Conservation (phyloP, 2,888 invertebrate species). For the Deilephila elpenor region DNA sequence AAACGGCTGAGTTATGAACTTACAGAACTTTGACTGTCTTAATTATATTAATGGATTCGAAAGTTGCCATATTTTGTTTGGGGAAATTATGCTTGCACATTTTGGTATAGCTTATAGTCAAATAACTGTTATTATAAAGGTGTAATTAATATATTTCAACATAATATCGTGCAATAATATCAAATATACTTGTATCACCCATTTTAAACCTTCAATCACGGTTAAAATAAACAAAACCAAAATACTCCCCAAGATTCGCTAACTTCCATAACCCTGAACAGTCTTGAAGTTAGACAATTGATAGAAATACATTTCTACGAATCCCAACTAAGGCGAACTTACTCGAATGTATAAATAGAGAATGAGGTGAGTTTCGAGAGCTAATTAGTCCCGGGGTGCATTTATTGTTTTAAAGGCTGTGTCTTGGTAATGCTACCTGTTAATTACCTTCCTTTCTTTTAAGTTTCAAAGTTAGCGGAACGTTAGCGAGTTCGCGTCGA, state of each 20-base stretch:
- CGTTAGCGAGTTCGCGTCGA: conserved; percentile 3
- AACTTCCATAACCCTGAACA: not conserved
- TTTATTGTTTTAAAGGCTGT: conserved; percentile 54
- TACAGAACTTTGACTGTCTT: not conserved
- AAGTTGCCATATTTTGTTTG: not conserved
- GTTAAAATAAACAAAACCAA: not conserved
- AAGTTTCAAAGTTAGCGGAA: conserved; percentile 4
- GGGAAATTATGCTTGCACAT: not conserved
- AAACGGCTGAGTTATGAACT: no score
- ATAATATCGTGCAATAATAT: no score
- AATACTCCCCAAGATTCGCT: not conserved
- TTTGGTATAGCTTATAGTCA: not conserved
- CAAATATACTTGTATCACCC: no score
- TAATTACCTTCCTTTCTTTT: conserved; percentile 22
- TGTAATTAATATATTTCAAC: no score
- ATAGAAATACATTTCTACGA: not conserved
- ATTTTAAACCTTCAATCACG: not conserved
- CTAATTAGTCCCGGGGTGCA: conserved; percentile 60
- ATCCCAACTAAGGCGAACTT: not conserved
- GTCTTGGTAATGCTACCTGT: conserved; percentile 38
- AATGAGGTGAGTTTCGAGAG: conserved; percentile 47
- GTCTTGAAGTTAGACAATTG: not conserved
- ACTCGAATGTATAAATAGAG: conserved; percentile 27
- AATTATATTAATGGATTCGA: not conserved
- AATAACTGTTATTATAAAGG: no score